A percentile compares a stretch with the other conserved stretches of the same genome.
These are phyloP conservation scores for Clepsis dumicolana DNA, from an alignment of 2,888 invertebrate genomes.

Conservation along the genomic window DNA sequence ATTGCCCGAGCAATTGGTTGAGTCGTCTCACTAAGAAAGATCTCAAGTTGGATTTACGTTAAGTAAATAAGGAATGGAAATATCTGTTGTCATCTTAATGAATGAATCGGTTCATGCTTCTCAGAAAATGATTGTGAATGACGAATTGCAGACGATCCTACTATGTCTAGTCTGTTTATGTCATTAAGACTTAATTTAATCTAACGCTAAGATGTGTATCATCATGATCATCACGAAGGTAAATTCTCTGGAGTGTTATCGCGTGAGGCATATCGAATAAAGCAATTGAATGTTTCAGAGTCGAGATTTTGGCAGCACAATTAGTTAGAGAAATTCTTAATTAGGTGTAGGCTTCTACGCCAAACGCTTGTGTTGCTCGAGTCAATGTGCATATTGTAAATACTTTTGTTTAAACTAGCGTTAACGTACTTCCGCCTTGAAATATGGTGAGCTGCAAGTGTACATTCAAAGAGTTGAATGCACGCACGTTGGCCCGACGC, in stretches of 20 bases:
- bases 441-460: slow-evolving; percentile 68
- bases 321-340: slow-evolving; percentile 34
- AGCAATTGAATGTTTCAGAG: slow-evolving; percentile 67
- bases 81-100: slow-evolving; percentile 19
- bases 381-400: slow-evolving; percentile 83
- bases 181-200: slow-evolving; percentile 68
- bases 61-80: slow-evolving; percentile 50
- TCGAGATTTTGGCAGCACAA: slow-evolving; percentile 52
- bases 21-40: slow-evolving; percentile 61
- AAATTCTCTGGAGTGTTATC: slow-evolving; percentile 61
- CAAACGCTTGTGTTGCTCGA: slow-evolving; percentile 70
- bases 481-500: slow-evolving; percentile 15
- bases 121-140: slow-evolving; percentile 50
- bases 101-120: slow-evolving; percentile 32
- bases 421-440: slow-evolving; percentile 78
- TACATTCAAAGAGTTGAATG: slow-evolving; percentile 55
- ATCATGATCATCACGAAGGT: slow-evolving; percentile 57
- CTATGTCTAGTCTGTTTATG: slow-evolving; percentile 77
- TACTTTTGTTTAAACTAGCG: slow-evolving; percentile 66
- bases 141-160: slow-evolving; percentile 70
- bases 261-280: slow-evolving; percentile 69
- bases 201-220: slow-evolving; percentile 49
- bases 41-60: slow-evolving; percentile 67
- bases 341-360: slow-evolving; percentile 57
- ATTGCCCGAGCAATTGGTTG: slow-evolving; percentile 55